Base-by-base conservation (phyloP, 2,797 vertebrate species). In the Acanthurus tractus region DNA sequence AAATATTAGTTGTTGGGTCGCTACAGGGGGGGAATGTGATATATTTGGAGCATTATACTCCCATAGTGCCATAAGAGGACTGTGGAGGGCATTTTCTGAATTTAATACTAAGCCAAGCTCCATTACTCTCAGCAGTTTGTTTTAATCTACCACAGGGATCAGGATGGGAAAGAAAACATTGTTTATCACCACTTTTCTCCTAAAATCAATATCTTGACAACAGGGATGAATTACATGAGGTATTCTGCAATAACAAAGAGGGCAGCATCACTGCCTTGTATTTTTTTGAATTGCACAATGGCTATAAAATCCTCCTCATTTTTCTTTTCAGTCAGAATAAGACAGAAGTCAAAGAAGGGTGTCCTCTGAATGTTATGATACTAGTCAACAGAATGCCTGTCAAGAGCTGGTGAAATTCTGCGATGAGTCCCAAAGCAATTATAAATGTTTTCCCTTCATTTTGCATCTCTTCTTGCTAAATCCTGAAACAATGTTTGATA, bases 191-290 rank as follows among this genome's bases (percentile, higher is more conserved):
- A 72, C 84, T 84, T 86, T 86, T 85, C 69, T 61, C 12, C 72
- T 52, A 75, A 82, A 90, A 89, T 91, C 88, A 84, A 87, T 89
- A 88, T 71, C 72, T 84, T 81, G 82, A 86, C 86, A 83, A 70
- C 56, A 8, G 72, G 70, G 52, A 87, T 84, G 59, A 87, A 88
- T 87, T 83, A 75, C 64, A 74, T 65, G 14, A 13, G 5, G 44
- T 20, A 82, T 86, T 89, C 77, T 80, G 57, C 80, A 67, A 76
- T 63, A 86, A 87, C 74, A 86, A 85, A 86, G 63, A 79, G 66
- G 52, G 53, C 12, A 58, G 59, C 58, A 70, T 63, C 53, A 61
- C 38, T 2, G 8, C 53, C 40, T 17, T 1, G 0, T 50, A 25
- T 44, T 59, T 82, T 59, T 76, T 48, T 38, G 63, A 65, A 67